Evolutionary conservation across 2,888 invertebrate genomes (phyloP).

Genomic region (Drosophila mulleri): DNA sequence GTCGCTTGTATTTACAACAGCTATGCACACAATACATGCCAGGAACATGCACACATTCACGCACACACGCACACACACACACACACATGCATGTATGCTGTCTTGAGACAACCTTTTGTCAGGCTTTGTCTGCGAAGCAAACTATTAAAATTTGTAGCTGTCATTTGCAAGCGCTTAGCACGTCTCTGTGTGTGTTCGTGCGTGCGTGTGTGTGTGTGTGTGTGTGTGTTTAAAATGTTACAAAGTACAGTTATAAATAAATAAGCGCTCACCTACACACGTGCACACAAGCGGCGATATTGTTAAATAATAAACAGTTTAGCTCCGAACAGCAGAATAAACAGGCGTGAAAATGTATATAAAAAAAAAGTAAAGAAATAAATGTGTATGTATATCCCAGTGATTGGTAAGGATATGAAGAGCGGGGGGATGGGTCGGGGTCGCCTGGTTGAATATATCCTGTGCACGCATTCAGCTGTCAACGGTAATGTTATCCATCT

Average conservation of each 20-base stretch:
- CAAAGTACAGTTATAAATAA: constrained; percentile 68
- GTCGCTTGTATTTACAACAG: constrained; percentile 17
- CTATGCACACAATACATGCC: constrained; percentile 19
- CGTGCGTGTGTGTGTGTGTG: constrained; percentile 16
- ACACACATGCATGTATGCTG: constrained; percentile 11
- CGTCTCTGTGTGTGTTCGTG: constrained; percentile 14
- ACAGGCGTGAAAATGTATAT: constrained; percentile 64
- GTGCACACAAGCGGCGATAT: constrained; percentile 46
- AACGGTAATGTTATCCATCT: constrained; percentile 71
- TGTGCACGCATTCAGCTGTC: constrained; percentile 66
- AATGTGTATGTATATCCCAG: not conserved
- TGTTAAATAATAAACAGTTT: constrained; percentile 77
- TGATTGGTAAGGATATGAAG: constrained; percentile 6
- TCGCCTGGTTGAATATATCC: constrained; percentile 1
- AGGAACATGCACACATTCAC: constrained; percentile 5
- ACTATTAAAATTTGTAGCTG: constrained; percentile 59
- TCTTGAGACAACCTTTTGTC: constrained; percentile 42
- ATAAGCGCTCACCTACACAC: constrained; percentile 46
- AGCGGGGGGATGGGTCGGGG: not conserved
- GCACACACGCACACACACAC: not conserved
- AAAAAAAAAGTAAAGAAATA: not conserved
- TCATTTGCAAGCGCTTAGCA: constrained; percentile 44
- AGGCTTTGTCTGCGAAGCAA: constrained; percentile 51
- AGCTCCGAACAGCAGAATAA: constrained; percentile 61
- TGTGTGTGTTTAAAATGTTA: constrained; percentile 38